Conservation (phyloP, 2,888 invertebrate species). For the Tetragnatha montana region DNA sequence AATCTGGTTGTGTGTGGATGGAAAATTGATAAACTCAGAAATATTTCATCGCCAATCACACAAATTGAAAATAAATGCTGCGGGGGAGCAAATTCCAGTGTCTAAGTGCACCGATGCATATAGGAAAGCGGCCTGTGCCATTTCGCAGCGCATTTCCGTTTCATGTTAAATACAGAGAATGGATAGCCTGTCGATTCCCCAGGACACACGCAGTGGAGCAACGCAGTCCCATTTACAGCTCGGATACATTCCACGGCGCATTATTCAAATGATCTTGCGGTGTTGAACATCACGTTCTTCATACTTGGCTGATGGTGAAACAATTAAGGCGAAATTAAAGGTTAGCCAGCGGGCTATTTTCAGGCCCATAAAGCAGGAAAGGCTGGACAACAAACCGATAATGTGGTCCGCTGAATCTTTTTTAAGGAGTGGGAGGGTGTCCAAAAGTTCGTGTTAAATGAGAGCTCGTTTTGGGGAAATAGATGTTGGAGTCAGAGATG, state of each 20-base stretch:
- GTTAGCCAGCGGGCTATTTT: constrained; percentile 26
- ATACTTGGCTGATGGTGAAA: constrained; percentile 32
- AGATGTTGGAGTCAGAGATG: too few relatives aligned
- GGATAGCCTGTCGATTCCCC: constrained; percentile 20
- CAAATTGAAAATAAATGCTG: too few relatives aligned
- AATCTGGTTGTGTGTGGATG: too few relatives aligned
- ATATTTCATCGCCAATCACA: too few relatives aligned
- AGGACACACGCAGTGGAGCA: constrained; percentile 11
- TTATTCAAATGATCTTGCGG: constrained; percentile 57
- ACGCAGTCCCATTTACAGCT: constrained; percentile 28
- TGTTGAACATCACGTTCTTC: constrained; percentile 47
- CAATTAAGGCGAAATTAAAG: constrained; percentile 53
- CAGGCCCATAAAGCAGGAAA: neutral
- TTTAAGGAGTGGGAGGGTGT: too few relatives aligned
- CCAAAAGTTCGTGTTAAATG: too few relatives aligned
- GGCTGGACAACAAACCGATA: constrained; percentile 1
- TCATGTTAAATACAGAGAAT: constrained; percentile 41
- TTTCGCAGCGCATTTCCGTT: neutral
- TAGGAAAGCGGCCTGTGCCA: neutral
- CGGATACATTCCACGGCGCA: constrained; percentile 1
- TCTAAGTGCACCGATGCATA: neutral
- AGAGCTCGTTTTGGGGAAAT: too few relatives aligned
- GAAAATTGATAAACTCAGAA: too few relatives aligned
- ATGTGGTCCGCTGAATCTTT: neutral
- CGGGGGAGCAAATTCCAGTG: neutral